Evolutionary conservation across 2,888 invertebrate species (phyloP).

Genomic region (Tanypteryx hageni): DNA sequence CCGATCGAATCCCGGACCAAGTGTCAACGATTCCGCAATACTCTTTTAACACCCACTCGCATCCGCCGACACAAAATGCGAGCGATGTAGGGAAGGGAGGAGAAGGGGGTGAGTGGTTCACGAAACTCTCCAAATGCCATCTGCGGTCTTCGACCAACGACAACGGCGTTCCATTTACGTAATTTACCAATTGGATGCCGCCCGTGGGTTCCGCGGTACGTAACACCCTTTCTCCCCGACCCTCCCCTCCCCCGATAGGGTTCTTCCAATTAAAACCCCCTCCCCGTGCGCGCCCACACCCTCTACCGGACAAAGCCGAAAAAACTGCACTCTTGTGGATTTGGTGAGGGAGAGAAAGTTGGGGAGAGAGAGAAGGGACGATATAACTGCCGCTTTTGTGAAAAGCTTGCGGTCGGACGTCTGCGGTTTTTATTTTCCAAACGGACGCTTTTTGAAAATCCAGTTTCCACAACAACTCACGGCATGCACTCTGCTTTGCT

Average conservation of each 20-base stretch:
- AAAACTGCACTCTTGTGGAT: not conserved
- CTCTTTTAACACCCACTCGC: not conserved
- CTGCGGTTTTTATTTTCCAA: not conserved
- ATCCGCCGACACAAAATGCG: not conserved
- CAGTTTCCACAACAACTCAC: conserved; percentile 4
- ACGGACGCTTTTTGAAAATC: conserved; percentile 22
- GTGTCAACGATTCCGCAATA: not conserved
- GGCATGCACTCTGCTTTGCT: conserved; percentile 18
- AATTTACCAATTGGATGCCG: not conserved
- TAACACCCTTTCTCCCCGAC: too few relatives aligned
- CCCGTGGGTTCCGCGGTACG: not conserved
- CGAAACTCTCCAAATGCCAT: not conserved
- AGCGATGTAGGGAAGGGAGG: too few relatives aligned
- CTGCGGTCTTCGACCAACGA: conserved; percentile 28
- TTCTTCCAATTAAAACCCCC: too few relatives aligned
- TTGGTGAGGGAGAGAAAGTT: not conserved
- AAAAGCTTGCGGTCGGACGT: conserved; percentile 25
- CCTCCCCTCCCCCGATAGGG: not conserved
- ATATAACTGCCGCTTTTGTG: conserved; percentile 3
- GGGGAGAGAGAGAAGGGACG: not conserved
- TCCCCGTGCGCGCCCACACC: too few relatives aligned
- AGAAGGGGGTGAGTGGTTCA: not conserved
- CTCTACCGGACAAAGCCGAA: not conserved
- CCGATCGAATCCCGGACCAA: not conserved
- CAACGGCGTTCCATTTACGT: conserved; percentile 5